phyloP scores from a whole-genome alignment of 2,888 invertebrate species.

The Mechanitis messenoides region DNA sequence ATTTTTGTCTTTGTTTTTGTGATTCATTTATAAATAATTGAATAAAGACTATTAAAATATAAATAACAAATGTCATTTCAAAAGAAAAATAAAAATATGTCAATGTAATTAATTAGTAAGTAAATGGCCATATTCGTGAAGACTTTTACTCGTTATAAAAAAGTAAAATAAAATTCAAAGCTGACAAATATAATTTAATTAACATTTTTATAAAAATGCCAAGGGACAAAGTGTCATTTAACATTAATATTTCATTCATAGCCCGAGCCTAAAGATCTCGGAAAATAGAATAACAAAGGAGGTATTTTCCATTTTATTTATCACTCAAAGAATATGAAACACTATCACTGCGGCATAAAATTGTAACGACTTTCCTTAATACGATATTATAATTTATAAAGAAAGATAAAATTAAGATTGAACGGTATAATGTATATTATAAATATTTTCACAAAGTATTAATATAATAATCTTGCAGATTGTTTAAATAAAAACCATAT shows the following conservation, averaged over 20 bases:
- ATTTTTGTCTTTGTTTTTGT: too few species aligned
- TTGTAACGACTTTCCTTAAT: background rate
- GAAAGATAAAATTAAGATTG: too few species aligned
- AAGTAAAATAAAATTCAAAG: slow-evolving; percentile 1
- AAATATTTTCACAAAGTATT: background rate
- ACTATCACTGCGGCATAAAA: background rate
- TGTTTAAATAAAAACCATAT: slow-evolving; percentile 2
- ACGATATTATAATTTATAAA: too few species aligned
- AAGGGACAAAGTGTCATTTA: slow-evolving; percentile 11
- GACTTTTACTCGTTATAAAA: background rate
- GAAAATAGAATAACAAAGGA: slow-evolving; percentile 6
- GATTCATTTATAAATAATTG: too few species aligned
- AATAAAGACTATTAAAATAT: too few species aligned
- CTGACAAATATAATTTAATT: slow-evolving; percentile 15
- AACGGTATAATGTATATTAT: too few species aligned
- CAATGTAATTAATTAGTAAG: background rate
- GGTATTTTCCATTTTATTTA: slow-evolving; percentile 1
- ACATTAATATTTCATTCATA: slow-evolving; percentile 16
- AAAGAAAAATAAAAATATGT: background rate
- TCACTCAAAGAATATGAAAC: slow-evolving; percentile 1
- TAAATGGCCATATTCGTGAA: background rate
- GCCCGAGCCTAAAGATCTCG: background rate
- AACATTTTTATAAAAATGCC: slow-evolving; percentile 15
- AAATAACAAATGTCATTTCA: too few species aligned
- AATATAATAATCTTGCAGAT: background rate